Conservation (phyloP, 2,888 invertebrate genomes). For the Callosobruchus maculatus region DNA sequence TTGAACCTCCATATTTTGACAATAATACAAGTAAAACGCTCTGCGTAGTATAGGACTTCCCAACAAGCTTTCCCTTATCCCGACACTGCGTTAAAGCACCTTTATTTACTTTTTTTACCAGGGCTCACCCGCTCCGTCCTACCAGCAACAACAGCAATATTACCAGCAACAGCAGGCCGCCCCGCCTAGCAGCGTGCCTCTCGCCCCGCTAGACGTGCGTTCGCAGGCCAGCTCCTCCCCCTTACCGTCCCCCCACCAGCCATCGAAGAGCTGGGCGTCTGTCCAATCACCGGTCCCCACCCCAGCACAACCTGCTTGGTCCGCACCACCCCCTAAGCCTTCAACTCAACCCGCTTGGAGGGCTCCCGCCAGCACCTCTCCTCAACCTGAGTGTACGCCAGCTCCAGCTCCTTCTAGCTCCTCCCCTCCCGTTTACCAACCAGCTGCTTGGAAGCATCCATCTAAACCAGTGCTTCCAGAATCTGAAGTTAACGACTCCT, state of each 20-base stretch:
- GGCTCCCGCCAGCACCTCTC: constrained; percentile 13
- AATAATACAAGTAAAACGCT: neutral
- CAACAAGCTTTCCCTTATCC: neutral
- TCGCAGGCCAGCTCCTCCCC: constrained; percentile 38
- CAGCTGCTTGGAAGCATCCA: constrained; percentile 4
- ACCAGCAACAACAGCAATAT: constrained; percentile 14
- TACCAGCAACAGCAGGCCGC: constrained; percentile 18
- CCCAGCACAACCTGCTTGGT: constrained; percentile 38
- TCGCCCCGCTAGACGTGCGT: constrained; percentile 33
- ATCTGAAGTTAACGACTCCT: neutral
- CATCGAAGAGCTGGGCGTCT: constrained; percentile 49
- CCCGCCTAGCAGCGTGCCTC: constrained; percentile 26
- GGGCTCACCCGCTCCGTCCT: constrained; percentile 41
- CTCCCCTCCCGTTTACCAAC: constrained; percentile 19
- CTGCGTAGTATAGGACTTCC: neutral
- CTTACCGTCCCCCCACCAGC: constrained; percentile 48
- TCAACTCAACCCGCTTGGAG: constrained; percentile 15
- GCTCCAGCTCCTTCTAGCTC: constrained; percentile 3
- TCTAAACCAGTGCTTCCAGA: neutral
- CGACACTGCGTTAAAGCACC: neutral
- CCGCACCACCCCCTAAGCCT: constrained; percentile 15
- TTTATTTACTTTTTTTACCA: constrained; percentile 30
- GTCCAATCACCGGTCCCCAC: constrained; percentile 49
- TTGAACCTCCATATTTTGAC: too few species aligned
- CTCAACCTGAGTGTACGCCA: constrained; percentile 4